Conservation (phyloP, 37 sponge, comb jelly and placozoan species). For the Trichoplax adhaerens region DNA sequence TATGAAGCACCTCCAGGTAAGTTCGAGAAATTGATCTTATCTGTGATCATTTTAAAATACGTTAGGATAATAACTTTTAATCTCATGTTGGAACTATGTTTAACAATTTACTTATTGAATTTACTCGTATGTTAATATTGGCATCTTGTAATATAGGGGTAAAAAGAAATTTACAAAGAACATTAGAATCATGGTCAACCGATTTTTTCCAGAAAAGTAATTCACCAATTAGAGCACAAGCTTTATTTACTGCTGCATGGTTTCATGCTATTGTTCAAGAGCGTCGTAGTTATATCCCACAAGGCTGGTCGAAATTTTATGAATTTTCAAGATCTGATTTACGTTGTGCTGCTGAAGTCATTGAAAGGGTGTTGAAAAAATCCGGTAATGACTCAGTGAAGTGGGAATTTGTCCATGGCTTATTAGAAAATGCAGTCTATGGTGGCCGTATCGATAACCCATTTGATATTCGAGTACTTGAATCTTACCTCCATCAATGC, state of each 20-base stretch:
- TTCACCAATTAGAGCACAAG: conserved; percentile 39
- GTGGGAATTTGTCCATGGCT: conserved; percentile 91
- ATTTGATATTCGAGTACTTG: conserved; percentile 71
- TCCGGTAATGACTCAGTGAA: conserved; percentile 25
- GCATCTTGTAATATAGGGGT: conserved; percentile 54
- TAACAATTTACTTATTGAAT: neutral
- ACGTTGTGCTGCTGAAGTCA: conserved; percentile 54
- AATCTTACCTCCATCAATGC: conserved; percentile 61
- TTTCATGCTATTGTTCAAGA: conserved; percentile 97
- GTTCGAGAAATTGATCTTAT: neutral
- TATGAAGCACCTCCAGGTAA: conserved; percentile 32
- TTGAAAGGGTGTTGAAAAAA: conserved; percentile 47
- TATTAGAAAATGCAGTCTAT: conserved; percentile 90
- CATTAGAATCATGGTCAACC: conserved; percentile 76
- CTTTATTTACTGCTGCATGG: conserved; percentile 88
- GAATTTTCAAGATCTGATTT: conserved; percentile 89
- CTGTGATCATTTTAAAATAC: neutral
- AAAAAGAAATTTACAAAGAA: conserved; percentile 74
- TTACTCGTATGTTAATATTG: conserved; percentile 20
- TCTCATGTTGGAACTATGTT: neutral
- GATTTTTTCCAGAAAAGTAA: conserved; percentile 50
- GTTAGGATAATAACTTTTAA: neutral
- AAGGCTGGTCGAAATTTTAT: conserved; percentile 96
- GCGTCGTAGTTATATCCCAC: conserved; percentile 75
- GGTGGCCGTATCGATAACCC: conserved; percentile 93